Conservation (phyloP, 2,797 vertebrate genomes). For the Gadopsis marmoratus region DNA sequence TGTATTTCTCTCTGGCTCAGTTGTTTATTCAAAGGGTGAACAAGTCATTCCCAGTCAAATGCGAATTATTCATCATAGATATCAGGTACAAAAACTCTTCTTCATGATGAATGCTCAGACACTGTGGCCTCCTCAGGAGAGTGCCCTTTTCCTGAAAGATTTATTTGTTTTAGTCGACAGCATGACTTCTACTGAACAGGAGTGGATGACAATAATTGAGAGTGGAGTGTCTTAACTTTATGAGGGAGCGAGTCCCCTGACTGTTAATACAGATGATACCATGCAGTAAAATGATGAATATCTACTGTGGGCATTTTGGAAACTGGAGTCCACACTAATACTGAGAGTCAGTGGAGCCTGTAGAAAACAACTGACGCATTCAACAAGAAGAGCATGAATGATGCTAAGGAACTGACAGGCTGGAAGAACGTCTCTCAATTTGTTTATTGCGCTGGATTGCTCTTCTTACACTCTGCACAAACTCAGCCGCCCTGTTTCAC, state of each 20-base stretch:
- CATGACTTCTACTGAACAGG: constrained; percentile 5
- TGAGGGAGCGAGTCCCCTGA: constrained; percentile 28
- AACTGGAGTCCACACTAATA: constrained; percentile 35
- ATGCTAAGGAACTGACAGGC: constrained; percentile 61
- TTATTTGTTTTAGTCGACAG: constrained; percentile 45
- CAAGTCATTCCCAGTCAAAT: constrained; percentile 34
- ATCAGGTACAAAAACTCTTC: constrained; percentile 25
- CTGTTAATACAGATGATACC: constrained; percentile 53
- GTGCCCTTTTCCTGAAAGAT: constrained; percentile 39
- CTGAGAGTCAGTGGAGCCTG: constrained; percentile 58
- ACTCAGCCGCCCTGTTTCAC: constrained; percentile 19
- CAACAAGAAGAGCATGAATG: constrained; percentile 53
- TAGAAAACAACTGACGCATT: constrained; percentile 67
- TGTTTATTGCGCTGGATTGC: constrained; percentile 42
- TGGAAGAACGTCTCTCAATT: constrained; percentile 52
- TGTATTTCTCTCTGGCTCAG: constrained; percentile 10
- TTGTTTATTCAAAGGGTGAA: constrained; percentile 52
- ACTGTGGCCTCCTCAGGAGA: constrained; percentile 34
- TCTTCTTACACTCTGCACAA: constrained; percentile 55
- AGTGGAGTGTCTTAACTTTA: constrained; percentile 28
- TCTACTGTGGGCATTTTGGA: constrained; percentile 48
- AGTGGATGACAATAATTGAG: constrained; percentile 37
- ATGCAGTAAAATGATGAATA: constrained; percentile 56
- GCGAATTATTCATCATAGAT: constrained; percentile 41
- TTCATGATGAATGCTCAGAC: constrained; percentile 45